Evolutionary conservation across 1,140 invertebrate species (phyloP), one percentile per base, ranked within the genome.

Genomic region (Muscidifurax raptorellus): DNA sequence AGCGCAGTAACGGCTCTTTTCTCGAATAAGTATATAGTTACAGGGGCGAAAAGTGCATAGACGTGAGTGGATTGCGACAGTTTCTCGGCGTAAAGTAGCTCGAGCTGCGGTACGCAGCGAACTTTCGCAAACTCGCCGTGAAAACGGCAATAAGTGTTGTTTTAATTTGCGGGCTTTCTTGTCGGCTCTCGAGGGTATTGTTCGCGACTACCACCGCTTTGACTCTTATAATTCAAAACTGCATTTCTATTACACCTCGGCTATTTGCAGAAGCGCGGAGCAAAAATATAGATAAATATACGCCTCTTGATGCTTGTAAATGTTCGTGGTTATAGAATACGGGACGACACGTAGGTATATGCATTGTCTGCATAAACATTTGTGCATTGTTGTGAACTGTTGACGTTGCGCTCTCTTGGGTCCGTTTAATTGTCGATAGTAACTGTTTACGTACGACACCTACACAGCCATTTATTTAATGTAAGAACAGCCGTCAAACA

Each of bases 81-180:
- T 30, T 69, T 12, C 67, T 28, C 67, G 27, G 10, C 27, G 9
- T 30, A 40, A 40, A 40, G 36, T 40, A 40, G 9, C 36, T 40
- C n/a, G n/a, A n/a, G n/a, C n/a, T n/a, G n/a, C n/a, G n/a, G n/a
- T n/a, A n/a, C n/a, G 30, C 30, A 32, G 28, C 30, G 18, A 72
- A 72, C 69, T 36, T 74, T 71, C 13, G 36, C 18, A 44, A 74
- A 74, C 32, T 40, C 10, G 32, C 22, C 72, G 32, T 44, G 36
- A 74, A 72, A 72, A 72, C 32, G 0, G 28, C 13, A 72, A 72
- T 72, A 72, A 72, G 71, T 13, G 32, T 32, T 72, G 71, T 72
- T 72, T 72, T 72, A 72, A 72, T 72, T 72, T 15, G 71, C 30
- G 10, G 71, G 36, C 10, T 72, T 72, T 72, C 71, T 72, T 32